Percentiles rank a stretch among this genome's conserved stretches.
These are phyloP conservation scores for Galago senegalensis DNA, from an alignment of 2,797 vertebrate genomes.

Conservation along the genomic window DNA sequence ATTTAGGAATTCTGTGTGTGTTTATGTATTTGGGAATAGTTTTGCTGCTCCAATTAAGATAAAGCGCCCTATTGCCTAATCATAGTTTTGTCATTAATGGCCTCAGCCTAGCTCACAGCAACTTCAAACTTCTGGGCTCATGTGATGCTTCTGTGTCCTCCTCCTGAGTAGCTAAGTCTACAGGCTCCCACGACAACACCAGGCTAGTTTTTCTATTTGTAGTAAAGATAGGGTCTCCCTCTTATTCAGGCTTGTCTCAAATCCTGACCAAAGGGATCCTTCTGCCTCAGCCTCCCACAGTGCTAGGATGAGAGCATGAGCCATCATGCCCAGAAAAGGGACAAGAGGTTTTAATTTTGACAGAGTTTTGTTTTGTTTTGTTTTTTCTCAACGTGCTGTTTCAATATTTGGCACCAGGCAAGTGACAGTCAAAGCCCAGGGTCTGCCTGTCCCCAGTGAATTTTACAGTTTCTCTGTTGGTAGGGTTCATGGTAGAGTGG, in stretches of 20 bases:
- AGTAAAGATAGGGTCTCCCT: too few relatives aligned
- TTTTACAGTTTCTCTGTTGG: background rate
- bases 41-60: background rate
- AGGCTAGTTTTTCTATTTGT: too few relatives aligned
- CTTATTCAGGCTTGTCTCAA: too few relatives aligned
- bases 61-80: background rate
- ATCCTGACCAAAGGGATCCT: too few relatives aligned
- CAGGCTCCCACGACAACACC: too few relatives aligned
- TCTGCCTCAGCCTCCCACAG: too few relatives aligned
- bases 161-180: too few relatives aligned
- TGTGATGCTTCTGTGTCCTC: too few relatives aligned
- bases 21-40: background rate
- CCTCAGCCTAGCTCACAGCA: too few relatives aligned
- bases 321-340: too few relatives aligned
- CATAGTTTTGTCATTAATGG: background rate
- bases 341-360: conserved; percentile 12
- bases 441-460: background rate
- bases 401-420: background rate
- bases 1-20: background rate
- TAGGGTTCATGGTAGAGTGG: background rate
- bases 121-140: too few relatives aligned
- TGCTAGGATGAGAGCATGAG: too few relatives aligned
- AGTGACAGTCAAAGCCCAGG: background rate
- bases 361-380: background rate
- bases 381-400: background rate